Base-by-base conservation (phyloP, 1,140 invertebrate genomes). In the Druon quercuslanigerum region DNA sequence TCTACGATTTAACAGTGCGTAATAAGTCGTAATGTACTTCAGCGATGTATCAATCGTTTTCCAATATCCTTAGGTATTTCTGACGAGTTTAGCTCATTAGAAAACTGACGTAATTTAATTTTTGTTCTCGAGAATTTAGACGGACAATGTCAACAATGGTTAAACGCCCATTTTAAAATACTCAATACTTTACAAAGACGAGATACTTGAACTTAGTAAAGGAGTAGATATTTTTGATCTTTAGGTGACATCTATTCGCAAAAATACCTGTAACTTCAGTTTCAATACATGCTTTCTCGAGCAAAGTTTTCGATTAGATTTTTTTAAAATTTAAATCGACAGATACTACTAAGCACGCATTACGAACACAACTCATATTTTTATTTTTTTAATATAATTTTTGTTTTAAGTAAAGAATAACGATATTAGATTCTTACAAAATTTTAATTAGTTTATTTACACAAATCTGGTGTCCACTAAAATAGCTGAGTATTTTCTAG, bases 391-490 rank as follows among this genome's bases (percentile, higher is more conserved):
- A 52, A n/a, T 56, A 72, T 51, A 50, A 33, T 54, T 40, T 56
- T 20, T 77, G 50, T 77, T 70, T 73, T 14, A 71, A 74, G 56
- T 14, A 77, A 50, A 52, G 54, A 72, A 71, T 40, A 66, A 66
- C 25, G 20, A 12, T 40, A 33, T 40, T 3, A 5, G n/a, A 74
- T 72, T 71, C n/a, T 76, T 17, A 76, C 17, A 25, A 13, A 14
- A 70, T 76, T 76, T 76, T 52, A 17, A 20, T 72, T 72, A 16
- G 54, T 76, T 50, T 2, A 66, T 66, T 66, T 16, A 60, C 12
- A 66, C 60, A 66, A n/a, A 33, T 66, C 81, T 87, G 87, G 87
- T 90, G 89, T 90, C 88, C 89, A 90, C 87, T 84, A 54, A 77
- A 84, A 86, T 87, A 89, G 88, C 87, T 89, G 88, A 87, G 81